Base-by-base conservation (phyloP, 1,140 invertebrate genomes). In the Diachasma alloeum region DNA sequence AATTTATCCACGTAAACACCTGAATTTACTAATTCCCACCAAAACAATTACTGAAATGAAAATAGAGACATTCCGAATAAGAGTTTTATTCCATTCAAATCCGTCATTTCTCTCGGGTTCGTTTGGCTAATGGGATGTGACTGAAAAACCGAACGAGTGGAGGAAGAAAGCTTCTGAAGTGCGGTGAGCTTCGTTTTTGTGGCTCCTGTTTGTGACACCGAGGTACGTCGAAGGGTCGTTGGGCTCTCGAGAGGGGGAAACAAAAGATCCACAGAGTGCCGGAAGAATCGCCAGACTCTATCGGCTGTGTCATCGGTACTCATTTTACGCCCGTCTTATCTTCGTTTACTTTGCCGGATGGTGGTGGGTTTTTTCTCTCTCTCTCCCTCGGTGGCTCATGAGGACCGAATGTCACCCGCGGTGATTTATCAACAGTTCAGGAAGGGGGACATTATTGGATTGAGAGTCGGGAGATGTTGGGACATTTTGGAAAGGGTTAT, bases 251-350 rank as follows among this genome's bases (percentile, higher is more conserved):
- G 48, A 48, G 63, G 66, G 44, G 74, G 46, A 72, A 77, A 78
- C 75, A 79, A 77, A 76, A 68, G 69, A 46, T 66, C 19, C 17
- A 15, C 72, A 26, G 53, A 78, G 44, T 68, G 31, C 46, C 59
- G 53, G 42, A 59, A 74, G 72, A 72, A 46, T 74, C 37, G 17
- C 56, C 13, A 31, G 42, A 66, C 15, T 44, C 68, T 56, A 67
- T 71, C 26, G 68, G 67, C 26, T 37, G 56, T 63, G 74, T 70
- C 74, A 74, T 74, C 72, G 72, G 39, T 59, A 66, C 72, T 74
- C 72, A 74, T 74, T 74, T 74, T 74, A 42, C 59, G 72, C 13
- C 56, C 46, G 53, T 59, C 66, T 68, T 39, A 68, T 68, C 31
- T 68, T 39, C 70, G 22, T 63, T 63, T 63, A 63, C 59, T 63